Evolutionary conservation across 1,140 invertebrate genomes (phyloP), one percentile per base, ranked within the genome.

Genomic region (Brachionus koreanus): DNA sequence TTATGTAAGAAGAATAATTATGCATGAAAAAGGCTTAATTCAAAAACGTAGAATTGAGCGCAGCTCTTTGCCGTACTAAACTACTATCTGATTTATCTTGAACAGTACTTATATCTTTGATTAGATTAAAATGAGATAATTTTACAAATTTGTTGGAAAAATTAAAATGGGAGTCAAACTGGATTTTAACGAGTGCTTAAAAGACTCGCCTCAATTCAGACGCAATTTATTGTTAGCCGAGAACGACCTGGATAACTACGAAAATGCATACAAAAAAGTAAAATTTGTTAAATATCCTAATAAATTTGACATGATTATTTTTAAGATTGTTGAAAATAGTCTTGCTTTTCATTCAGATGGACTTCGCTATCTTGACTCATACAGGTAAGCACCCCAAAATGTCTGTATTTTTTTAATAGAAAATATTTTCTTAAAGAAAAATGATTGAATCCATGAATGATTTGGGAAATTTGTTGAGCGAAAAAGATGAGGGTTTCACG

Each of bases 121-220:
- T 57, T 57, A 57, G 49, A 57, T 57, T 57, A 57, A 57, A 67
- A 67, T 67, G 25, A 35, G n/a, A 35, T 67, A 67, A 37, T 12
- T 25, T 25, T 7, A 23, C 25, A 67, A 35, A 67, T 6, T 16
- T 5, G 4, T n/a, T 67, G 6, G 3, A 42, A 72, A 52, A 49
- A 35, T 9, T 19, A 77, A 61, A 79, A 79, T 79, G 76, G 61
- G n/a, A 39, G 49, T 79, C 25, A 79, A 79, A 23, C 23, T 79
- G 16, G 76, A 65, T 61, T 65, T 79, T 43, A 65, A 79, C 13
- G 76, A 79, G 49, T 57, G 49, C 19, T 42, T 79, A 19, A 65
- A 79, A 33, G 76, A 79, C 76, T 79, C 76, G 49, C 76, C 76
- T n/a, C 25, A 13, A 7, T 79, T 79, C 43, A 57, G 76, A 13